Evolutionary conservation across 2,113 vertebrate genomes (phyloP), one percentile per base, ranked within the genome.

Genomic region (Dunckerocampus dactyliophorus): DNA sequence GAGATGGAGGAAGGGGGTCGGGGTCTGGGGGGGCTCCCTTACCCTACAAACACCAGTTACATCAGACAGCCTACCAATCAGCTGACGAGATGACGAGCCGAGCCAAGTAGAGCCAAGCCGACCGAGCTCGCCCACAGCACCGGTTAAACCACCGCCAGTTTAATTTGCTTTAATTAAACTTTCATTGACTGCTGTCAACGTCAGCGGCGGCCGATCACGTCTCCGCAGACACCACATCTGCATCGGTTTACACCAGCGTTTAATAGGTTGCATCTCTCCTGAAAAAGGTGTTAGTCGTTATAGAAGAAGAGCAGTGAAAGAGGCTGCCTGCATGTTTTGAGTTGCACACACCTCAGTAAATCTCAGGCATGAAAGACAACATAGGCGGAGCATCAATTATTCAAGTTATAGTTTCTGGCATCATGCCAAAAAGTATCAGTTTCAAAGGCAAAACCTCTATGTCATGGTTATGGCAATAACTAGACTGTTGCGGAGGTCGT

Each of bases 41-140:
- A 62, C 43, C 52, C 63, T 49, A 53, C 65, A 63, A 83, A 85
- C 82, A 84, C 82, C 85, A 86, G 83, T 84, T 76, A 84, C 82
- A 87, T 85, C 83, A 90, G 82, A 73, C 63, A 58, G 51, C 56
- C 72, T 75, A 83, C 71, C 82, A 82, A 80, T 89, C 88, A 88
- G 82, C 71, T 69, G 74, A 68, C 54, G 58, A 72, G 80, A 76
- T 66, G 4, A 31, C 24, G 12, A 28, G 5, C 24, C 5, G 24
- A 28, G 24, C 24, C 24, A 5, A 28, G 3, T n/a, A n/a, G 34
- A 39, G 37, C 37, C 37, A 11, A 39, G 37, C 10, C 37, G 37
- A 39, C 8, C 7, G 37, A 43, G 13, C 13, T 43, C 13, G 39
- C 7, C 31, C 31, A 34, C 31, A 8, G 4, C 1, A 8, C 7